Evolutionary conservation across 2,797 vertebrate genomes (phyloP), one percentile per base, ranked within the genome.

Genomic region (Diceros bicornis): DNA sequence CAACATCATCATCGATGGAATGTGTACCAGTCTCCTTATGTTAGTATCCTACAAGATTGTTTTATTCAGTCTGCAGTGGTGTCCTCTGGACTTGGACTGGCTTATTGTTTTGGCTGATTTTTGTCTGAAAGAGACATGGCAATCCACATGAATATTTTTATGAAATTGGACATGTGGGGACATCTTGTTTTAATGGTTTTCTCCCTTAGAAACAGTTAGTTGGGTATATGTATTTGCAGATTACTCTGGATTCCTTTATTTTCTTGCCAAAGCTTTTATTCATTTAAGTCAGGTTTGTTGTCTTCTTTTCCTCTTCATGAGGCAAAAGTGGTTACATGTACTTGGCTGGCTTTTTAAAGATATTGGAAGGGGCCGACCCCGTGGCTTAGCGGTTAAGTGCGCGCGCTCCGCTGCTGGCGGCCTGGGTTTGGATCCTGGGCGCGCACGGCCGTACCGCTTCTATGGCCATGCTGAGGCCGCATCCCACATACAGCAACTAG

Each of bases 111-210:
- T 59, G n/a, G 21, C 47, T 96, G 61, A 84, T 81, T 96, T 52
- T 96, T 89, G 27, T 94, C 74, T 92, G 83, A 41, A 88, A 94
- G 74, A 89, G 41, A 94, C 29, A 44, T 96, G 27, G 50, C 57
- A 94, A 72, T 89, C 50, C n/a, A 62, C 47, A 72, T 86, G 84
- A 94, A 47, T 91, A 92, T 88, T 88, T 95, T 92, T 85, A 90
- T 89, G 25, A 94, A 83, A 47, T 88, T 89, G 25, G 62, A 83
- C 10, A 25, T 59, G 5, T 84, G 37, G 17, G 32, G 62, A 62
- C 96, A 93, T 77, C 59, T 86, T 72, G 27, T 97, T 97, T 97
- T 97, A 85, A 78, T 87, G 55, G 7, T 66, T 95, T 94, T 89
- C 59, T 91, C 29, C 18, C 74, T 89, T 97, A 96, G 34, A 89